phyloP scores from a whole-genome alignment of 1,140 invertebrate genomes.

The Phymastichus coffea region DNA sequence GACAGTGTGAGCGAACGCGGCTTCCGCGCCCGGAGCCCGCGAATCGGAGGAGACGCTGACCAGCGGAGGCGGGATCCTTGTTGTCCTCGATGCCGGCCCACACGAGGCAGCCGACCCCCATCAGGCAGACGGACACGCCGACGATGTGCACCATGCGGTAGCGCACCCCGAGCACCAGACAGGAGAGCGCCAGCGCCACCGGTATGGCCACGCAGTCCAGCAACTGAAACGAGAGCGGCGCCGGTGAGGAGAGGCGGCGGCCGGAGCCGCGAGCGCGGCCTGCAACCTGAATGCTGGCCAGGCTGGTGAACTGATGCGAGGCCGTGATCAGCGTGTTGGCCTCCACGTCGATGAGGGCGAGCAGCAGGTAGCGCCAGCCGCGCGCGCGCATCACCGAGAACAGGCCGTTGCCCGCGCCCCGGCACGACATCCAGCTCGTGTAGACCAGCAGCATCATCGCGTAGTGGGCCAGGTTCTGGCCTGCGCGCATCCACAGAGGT shows the following conservation, averaged over 20 bases:
- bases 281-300: constrained; percentile 67
- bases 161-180: constrained; percentile 66
- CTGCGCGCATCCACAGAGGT: constrained; percentile 43
- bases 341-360: constrained; percentile 79
- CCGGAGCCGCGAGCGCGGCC: too few species aligned
- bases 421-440: constrained; percentile 72
- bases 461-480: constrained; percentile 81
- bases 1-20: too few species aligned
- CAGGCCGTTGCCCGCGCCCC: constrained; percentile 63
- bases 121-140: constrained; percentile 77
- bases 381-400: constrained; percentile 67
- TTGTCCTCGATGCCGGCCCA: constrained; percentile 77
- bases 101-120: constrained; percentile 81
- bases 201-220: constrained; percentile 86
- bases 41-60: too few species aligned
- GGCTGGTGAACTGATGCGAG: constrained; percentile 70
- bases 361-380: constrained; percentile 72
- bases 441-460: constrained; percentile 74
- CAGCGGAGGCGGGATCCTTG: constrained; percentile 58
- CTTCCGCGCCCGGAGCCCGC: too few species aligned
- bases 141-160: constrained; percentile 77
- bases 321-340: constrained; percentile 75
- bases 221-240: constrained; percentile 76
- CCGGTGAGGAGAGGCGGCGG: too few species aligned
- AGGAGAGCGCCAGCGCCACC: constrained; percentile 74